Evolutionary conservation across 2,797 vertebrate genomes (phyloP), one percentile per base, ranked within the genome.

Genomic region (Phataginus tetradactyla): DNA sequence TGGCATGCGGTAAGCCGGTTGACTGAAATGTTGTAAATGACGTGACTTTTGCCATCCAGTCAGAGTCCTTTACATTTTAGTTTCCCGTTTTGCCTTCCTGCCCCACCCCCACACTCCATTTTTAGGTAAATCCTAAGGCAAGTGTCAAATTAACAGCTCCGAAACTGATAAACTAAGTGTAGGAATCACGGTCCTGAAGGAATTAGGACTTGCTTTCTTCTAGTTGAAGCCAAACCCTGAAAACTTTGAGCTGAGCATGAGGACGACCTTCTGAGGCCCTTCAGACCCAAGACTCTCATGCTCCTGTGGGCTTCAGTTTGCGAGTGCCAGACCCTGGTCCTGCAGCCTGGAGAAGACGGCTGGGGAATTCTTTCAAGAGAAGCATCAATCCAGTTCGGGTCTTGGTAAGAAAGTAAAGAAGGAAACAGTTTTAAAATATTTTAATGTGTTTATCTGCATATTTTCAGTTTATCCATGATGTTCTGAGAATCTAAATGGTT

Each of bases 371-470:
- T 71, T 88, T 90, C 87, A 83, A 66, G 95, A 94, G 94, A 92
- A 95, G 90, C 86, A 51, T 94, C 68, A 77, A 72, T 87, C 87
- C 55, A 83, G 89, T 77, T 87, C 86, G 51, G 93, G 91, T 91
- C 93, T 95, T 96, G 96, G 87, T 96, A 96, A 95, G 96, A 97
- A 96, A 98, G 97, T 96, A 96, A 92, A 94, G 90, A 88, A 95
- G 84, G 77, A 96, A 97, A 95, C 74, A 79, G 34, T 93, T 96
- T 96, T 83, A 72, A 90, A 83, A 66, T 91, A 93, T 94, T 96
- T 91, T 97, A 96, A 80, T 95, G 84, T 97, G 89, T 97, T 97
- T 97, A 95, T 94, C 91, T 97, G 86, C 91, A 69, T 97, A 96
- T 92, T 96, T 97, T 97, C 74, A 57, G 92, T 97, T 94, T 97